Conservation (phyloP, 2,113 vertebrate genomes). For the Coptodon rendalli region DNA sequence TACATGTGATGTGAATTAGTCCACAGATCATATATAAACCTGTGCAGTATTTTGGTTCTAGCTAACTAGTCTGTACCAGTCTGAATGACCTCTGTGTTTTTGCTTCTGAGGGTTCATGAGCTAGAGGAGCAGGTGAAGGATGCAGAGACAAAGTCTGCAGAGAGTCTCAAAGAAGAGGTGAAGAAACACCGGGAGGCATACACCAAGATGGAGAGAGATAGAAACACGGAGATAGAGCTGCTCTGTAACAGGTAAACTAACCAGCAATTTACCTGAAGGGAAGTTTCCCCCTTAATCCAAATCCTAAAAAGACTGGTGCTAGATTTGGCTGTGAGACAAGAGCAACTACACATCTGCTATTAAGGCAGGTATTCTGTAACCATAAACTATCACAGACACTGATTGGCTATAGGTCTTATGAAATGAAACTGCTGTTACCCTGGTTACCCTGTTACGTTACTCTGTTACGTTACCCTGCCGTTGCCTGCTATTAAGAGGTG, state of each 20-base stretch:
- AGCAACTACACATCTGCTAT: neutral
- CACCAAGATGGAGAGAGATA: constrained; percentile 85
- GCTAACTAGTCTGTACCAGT: fast-evolving
- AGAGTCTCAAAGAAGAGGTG: constrained; percentile 84
- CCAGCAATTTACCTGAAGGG: neutral
- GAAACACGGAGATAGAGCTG: constrained; percentile 81
- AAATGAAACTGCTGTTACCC: neutral
- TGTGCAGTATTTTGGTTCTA: neutral
- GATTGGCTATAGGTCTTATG: too few species aligned
- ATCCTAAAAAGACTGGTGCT: neutral
- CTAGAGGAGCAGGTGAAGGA: constrained; percentile 96
- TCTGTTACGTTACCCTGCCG: neutral
- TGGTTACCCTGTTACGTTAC: too few species aligned
- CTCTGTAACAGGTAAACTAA: constrained; percentile 78
- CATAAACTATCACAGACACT: neutral
- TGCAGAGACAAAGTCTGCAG: constrained; percentile 83
- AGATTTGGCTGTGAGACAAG: neutral
- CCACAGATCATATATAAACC: neutral
- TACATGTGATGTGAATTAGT: neutral
- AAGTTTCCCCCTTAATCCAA: neutral
- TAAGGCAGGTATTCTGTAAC: neutral
- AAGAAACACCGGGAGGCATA: constrained; percentile 85
- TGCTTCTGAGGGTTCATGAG: constrained; percentile 83
- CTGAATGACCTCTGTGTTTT: neutral
- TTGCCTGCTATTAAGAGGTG: neutral